Base-by-base conservation (phyloP, 2,888 invertebrate species). In the Epinotia nisella region DNA sequence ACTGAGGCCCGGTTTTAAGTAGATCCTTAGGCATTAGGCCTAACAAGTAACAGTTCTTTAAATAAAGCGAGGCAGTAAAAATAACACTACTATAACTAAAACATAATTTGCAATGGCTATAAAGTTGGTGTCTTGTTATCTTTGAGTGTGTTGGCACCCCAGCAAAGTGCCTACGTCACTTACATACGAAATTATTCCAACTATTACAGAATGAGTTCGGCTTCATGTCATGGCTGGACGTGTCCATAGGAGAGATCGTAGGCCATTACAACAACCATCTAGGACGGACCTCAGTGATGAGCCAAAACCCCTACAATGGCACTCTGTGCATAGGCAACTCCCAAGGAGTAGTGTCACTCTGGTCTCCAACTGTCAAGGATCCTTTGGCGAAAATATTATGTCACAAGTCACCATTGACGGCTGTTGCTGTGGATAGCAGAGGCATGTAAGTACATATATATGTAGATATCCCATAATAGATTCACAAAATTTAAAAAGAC, bases 251-350 rank as follows among this genome's bases (percentile, higher is more conserved):
- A 51, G 96, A 98, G 93, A 93, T 98, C 76, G 96, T 98, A 0
- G 95, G 96, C 0, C 96, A 97, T 70, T 97, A 95, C 80, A 95
- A 96, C 76, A 96, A 98, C 1, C 95, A 95, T 75, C 88, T 96
- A 53, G 99, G 98, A 15, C 94, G 97, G 75, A 95, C 98, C 60
- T 95, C 95, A 70, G 95, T 97, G 2, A 96, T 99, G 96, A 95
- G 97, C 0, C 98, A 99, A 83, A 99, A 99, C 92, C 99, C 99
- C 0, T 95, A 95, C 82, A 99, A 99, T 92, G 99, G 98, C 0
- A 96, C 98, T 2, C 85, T 99, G 5, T 97, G 98, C 82, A 90
- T 98, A n/a, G 99, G 99, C 0, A 97, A 98, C 87, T 94, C 97
- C 0, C 97, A 97, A 88, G 99, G 99, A 17, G 96, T 97, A 0